These are phyloP conservation scores for Diuraphis noxia DNA, from an alignment of 1,140 invertebrate genomes.

Conservation along the genomic window DNA sequence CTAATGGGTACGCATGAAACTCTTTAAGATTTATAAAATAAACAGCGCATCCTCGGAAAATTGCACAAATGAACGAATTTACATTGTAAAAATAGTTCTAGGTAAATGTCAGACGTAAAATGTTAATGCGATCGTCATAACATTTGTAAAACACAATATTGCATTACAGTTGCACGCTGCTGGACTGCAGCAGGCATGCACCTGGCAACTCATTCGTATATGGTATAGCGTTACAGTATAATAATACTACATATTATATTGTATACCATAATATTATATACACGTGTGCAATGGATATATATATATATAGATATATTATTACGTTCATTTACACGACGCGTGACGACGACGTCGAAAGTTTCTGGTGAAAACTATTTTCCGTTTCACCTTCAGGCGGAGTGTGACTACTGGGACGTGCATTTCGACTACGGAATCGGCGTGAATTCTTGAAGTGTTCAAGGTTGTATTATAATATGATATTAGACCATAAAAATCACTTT, in stretches of 20 bases:
- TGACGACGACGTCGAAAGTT: slow-evolving; percentile 19
- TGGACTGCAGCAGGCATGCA: background rate
- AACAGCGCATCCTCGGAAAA: background rate
- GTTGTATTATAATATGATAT: background rate
- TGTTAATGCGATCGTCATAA: background rate
- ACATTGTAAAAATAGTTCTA: no score
- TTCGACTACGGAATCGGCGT: background rate
- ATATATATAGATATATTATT: background rate
- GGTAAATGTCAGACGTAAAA: background rate
- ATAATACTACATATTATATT: background rate
- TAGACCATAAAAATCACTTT: background rate
- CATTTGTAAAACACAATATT: background rate
- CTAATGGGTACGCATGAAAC: background rate
- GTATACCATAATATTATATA: background rate
- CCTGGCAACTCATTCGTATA: background rate
- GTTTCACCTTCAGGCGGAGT: background rate
- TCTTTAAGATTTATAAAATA: background rate
- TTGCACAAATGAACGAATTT: background rate
- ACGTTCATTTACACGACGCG: background rate
- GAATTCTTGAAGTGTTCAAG: background rate
- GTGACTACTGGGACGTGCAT: background rate
- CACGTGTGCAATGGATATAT: background rate
- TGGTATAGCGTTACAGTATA: background rate
- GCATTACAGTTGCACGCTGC: background rate
- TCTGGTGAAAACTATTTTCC: background rate